Base-by-base conservation (phyloP, 2,797 vertebrate genomes). In the Phylloscopus collybita region DNA sequence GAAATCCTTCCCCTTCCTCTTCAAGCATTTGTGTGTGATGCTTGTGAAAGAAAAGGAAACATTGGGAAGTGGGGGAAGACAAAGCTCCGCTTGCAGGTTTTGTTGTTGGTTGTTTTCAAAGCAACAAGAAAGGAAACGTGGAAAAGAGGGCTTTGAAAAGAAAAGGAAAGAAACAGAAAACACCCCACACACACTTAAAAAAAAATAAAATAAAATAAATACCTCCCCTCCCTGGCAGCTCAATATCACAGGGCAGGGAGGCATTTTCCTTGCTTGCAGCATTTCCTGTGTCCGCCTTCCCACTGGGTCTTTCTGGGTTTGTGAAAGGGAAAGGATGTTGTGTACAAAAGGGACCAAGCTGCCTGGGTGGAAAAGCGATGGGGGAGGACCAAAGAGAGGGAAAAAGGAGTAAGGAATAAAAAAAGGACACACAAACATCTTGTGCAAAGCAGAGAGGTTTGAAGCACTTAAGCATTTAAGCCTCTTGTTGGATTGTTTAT, bases 271-370 rank as follows among this genome's bases (percentile, higher is more conserved):
- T n/a, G 21, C 60, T 82, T 54, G 57, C 34, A 90, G 51, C 54
- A 62, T 91, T 95, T 93, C 92, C 93, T 75, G 59, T 72, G 82
- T 90, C 88, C 1, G 22, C 78, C 74, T 93, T 82, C 95, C 94
- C 87, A 72, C 78, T 1, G 60, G 78, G 92, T 75, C 92, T 96
- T 96, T 78, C 61, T 94, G 80, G 60, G 16, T 36, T 65, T 45
- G 36, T 95, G 93, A 97, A 96, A 95, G 66, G 60, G 70, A 60
- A 93, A 95, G 91, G 91, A 95, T 92, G 94, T 65, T 45, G 44
- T 70, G 45, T 32, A 93, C 50, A 94, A 96, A 93, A 88, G 69
- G 14, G 38, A 67, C 45, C 25, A 36, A 83, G n/a, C 14, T 76
- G 87, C 80, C 25, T 12, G 69, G 53, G 88, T 1, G 12, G 91